A percentile compares a stretch with the other conserved stretches of the same genome.
These are phyloP conservation scores for Crepidodera aurea DNA, from an alignment of 2,888 invertebrate genomes.

Conservation along the genomic window DNA sequence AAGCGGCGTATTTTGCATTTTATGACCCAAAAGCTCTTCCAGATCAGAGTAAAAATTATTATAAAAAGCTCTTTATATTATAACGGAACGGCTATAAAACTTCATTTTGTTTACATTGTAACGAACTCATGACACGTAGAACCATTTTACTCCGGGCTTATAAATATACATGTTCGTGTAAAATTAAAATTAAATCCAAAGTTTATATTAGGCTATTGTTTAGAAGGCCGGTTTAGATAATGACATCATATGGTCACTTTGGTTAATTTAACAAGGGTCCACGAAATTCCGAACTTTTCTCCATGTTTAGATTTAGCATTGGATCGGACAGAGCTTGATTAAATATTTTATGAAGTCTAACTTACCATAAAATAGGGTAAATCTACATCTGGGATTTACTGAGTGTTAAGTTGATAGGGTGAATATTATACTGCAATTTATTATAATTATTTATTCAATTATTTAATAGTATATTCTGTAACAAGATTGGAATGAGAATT, in stretches of 20 bases:
- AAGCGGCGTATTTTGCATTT: too few relatives aligned
- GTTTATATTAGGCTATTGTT: slow-evolving; percentile 16
- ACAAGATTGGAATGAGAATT: too few relatives aligned
- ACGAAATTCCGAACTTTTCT: slow-evolving; percentile 1
- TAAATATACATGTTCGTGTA: slow-evolving; percentile 6
- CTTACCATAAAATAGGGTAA: slow-evolving; percentile 9
- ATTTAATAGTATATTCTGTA: too few relatives aligned
- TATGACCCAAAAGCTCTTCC: too few relatives aligned
- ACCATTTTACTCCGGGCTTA: background rate
- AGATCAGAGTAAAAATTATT: background rate
- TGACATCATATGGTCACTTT: slow-evolving; percentile 14
- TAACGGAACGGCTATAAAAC: slow-evolving; percentile 9
- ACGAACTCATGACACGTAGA: slow-evolving; percentile 6
- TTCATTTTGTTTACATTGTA: slow-evolving; percentile 10
- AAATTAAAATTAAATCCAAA: slow-evolving; percentile 10
- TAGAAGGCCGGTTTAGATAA: slow-evolving; percentile 17
- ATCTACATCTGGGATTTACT: too few relatives aligned
- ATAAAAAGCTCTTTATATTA: slow-evolving; percentile 3
- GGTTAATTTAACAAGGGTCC: slow-evolving; percentile 1
- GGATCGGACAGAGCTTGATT: slow-evolving; percentile 14
- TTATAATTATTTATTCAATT: too few relatives aligned
- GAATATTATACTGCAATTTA: too few relatives aligned
- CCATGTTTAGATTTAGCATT: slow-evolving; percentile 15
- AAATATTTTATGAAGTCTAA: slow-evolving; percentile 19
- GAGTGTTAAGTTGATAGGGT: too few relatives aligned